Base-by-base conservation (phyloP, 2,888 invertebrate genomes). In the Melieria omissa region DNA sequence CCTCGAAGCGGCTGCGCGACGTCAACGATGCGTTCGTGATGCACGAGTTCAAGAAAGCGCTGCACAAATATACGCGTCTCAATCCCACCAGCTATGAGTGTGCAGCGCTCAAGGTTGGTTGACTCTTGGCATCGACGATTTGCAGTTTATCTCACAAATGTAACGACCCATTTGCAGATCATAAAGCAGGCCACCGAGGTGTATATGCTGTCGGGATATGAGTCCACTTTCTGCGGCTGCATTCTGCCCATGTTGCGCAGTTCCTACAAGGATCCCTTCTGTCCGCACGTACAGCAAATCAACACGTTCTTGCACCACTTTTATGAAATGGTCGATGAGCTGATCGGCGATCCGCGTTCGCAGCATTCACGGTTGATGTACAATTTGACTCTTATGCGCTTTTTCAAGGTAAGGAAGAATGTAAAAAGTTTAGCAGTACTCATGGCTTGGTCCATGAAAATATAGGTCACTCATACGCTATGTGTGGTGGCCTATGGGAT, bases 341-440 rank as follows among this genome's bases (percentile, higher is more conserved):
- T 74, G 7, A 70, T 79, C 12, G 74, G 71, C 9, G 69, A 79
- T 66, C 70, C 72, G 5, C 70, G 73, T 8, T 77, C 71, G 1
- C 79, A 79, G 49, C 66, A 61, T 29, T 76, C 80, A 52, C 78
- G 82, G 1, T 54, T 84, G 3, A 62, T 84, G 6, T 79, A 81
- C 64, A 78, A 76, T 42, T 61, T 83, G n/a, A 84, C 84, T 4
- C 46, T 85, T 14, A 76, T 84, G 73, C 78, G 79, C 45, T 77
- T 84, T 10, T 73, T 84, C 3, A 79, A 80, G 74, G 85, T 84
- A 71, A 44, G 44, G 16, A 44, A 55, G 29, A 29, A 3, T 29
- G 3, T 29, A 29, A 1, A 29, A 29, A 29, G 2, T 1, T 29
- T 29, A 29, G 29, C 29, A 29, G 29, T 29, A 29, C 1, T 29